Conservation (phyloP, 1,140 invertebrate genomes). For the Aphis gossypii region DNA sequence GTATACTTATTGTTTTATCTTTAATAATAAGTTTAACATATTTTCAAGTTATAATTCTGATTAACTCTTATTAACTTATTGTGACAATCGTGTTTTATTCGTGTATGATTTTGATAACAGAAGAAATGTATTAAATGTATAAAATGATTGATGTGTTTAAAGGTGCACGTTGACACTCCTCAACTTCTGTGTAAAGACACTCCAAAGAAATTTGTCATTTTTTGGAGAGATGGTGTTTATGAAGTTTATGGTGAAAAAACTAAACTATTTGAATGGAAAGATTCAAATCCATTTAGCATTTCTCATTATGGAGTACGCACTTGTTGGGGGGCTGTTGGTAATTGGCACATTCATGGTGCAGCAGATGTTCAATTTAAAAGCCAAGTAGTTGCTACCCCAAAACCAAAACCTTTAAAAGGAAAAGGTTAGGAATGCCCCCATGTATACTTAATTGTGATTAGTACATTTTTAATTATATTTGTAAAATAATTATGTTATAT, state of each 20-base stretch:
- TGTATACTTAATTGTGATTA: neutral
- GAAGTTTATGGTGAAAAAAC: slow-evolving; percentile 62
- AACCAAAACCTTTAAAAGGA: slow-evolving; percentile 39
- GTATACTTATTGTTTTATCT: neutral
- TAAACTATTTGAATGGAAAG: slow-evolving; percentile 66
- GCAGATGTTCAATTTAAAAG: slow-evolving; percentile 53
- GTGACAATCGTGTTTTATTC: no score
- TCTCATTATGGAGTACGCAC: slow-evolving; percentile 81
- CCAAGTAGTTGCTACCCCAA: slow-evolving; percentile 17
- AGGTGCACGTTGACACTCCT: slow-evolving; percentile 69
- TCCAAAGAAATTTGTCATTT: slow-evolving; percentile 69
- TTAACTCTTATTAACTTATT: slow-evolving; percentile 25
- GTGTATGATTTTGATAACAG: neutral
- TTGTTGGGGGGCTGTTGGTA: slow-evolving; percentile 82
- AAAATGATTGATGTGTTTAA: slow-evolving; percentile 58
- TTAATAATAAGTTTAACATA: neutral
- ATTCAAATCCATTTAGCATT: slow-evolving; percentile 74
- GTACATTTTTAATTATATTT: neutral
- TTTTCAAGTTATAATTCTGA: neutral
- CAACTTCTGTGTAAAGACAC: slow-evolving; percentile 68
- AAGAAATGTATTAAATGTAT: slow-evolving; percentile 1
- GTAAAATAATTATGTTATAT: neutral
- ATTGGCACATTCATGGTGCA: slow-evolving; percentile 81
- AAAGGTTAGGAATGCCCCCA: slow-evolving; percentile 43
- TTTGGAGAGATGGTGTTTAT: slow-evolving; percentile 69